Base-by-base conservation (phyloP, 2,113 vertebrate species). In the Tragelaphus imberbis region DNA sequence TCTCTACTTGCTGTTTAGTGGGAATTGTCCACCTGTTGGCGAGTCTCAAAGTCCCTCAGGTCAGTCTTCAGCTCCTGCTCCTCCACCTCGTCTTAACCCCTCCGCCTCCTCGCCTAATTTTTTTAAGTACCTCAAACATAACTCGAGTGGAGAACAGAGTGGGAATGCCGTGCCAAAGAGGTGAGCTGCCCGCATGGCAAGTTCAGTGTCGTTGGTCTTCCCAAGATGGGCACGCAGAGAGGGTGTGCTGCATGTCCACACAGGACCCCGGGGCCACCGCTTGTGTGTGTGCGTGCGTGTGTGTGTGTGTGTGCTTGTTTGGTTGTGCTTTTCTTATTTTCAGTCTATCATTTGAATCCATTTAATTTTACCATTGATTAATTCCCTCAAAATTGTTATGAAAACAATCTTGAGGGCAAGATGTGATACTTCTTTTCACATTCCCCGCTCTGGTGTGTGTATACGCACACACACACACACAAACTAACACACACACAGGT, bases 81-180 rank as follows among this genome's bases (percentile, higher is more conserved):
- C 97, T 97, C 91, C 98, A 91, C 89, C 98, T 98, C 98, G 63
- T 96, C 99, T 99, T 98, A 98, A 93, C 91, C 98, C 99, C 80
- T 99, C 99, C 0, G 97, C 98, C 90, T 99, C 99, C 96, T 99
- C 99, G 2, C 99, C 99, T 90, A 98, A 99, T 98, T 99, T 99
- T 93, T 98, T 99, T 58, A 99, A 99, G 97, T 99, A 98, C 87
- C 96, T 99, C 97, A 99, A 98, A 97, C 98, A 98, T 98, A 98
- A 97, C 94, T 98, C 99, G 92, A 98, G 98, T 90, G 98, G 99
- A 98, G 99, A 99, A 95, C 98, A 98, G 94, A 98, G 98, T 94
- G 98, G 98, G 75, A 98, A 97, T 94, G 97, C 98, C 84, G 94
- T 99, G 95, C 99, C 99, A 7, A 99, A 99, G 98, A 99, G 99